Evolutionary conservation across 2,797 vertebrate genomes (phyloP).

Genomic region (Melopsittacus undulatus): DNA sequence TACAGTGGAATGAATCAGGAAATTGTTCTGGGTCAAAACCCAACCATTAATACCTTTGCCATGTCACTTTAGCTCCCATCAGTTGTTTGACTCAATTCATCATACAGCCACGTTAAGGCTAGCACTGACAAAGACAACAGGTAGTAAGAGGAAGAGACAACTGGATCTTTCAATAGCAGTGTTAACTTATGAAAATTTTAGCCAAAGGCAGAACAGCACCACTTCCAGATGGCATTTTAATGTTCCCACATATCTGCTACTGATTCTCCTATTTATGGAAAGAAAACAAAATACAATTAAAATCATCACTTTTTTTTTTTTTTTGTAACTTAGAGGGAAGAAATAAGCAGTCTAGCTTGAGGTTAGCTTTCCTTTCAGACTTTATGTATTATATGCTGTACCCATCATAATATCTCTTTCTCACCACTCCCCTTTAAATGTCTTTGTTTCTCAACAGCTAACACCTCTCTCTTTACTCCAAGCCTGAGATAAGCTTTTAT

Average conservation of each 20-base stretch:
- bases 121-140: neutral
- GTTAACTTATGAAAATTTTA: neutral
- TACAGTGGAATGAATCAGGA: neutral
- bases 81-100: neutral
- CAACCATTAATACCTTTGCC: neutral
- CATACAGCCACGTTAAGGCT: neutral
- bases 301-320: too few species aligned
- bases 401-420: neutral
- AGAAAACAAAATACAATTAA: neutral
- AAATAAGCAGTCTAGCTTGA: neutral
- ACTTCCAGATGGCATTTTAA: neutral
- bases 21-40: neutral
- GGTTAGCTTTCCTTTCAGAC: neutral
- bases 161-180: neutral
- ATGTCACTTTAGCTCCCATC: neutral
- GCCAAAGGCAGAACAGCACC: neutral
- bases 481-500: neutral
- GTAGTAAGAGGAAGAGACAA: rapidly evolving
- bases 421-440: neutral
- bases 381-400: neutral
- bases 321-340: neutral
- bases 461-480: neutral
- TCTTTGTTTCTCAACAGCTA: neutral
- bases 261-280: neutral
- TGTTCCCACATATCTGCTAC: neutral